Base-by-base conservation (phyloP, 2,888 invertebrate genomes). In the Synanthedon vespiformis region DNA sequence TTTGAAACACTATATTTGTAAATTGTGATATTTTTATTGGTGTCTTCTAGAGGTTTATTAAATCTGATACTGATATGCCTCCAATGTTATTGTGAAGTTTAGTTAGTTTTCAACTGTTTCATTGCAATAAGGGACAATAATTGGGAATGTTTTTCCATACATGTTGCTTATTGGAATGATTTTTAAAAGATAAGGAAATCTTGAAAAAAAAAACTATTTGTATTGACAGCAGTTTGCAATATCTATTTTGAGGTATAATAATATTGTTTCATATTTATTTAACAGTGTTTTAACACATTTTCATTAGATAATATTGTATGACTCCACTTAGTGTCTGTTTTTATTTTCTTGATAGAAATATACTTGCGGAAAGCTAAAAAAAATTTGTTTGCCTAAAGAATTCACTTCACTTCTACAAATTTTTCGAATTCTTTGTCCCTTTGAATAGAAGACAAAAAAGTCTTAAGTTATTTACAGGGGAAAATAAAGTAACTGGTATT, bases 161-260 rank as follows among this genome's bases (percentile, higher is more conserved):
- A 53, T 58, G 55, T 55, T 51, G 51, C 53, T 65, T 67, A 66
- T 68, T 76, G 72, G 72, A 74, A 70, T 74, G 67, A 62, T 72
- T 70, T 68, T 70, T 65, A 62, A 62, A 61, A 66, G 67, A 62
- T 77, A 76, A 72, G 74, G 70, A 78, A 70, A 76, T 72, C 77
- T 72, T 76, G 66, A 72, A 71, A 67, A 69, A 65, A 63, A 61
- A 68, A 16, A 48, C 48, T 62, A 67, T 70, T 69, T 74, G 67
- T 78, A 80, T 81, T 82, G 76, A 84, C 74, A 80, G 77, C 76
- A 80, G 70, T 81, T 82, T 82, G 75, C 79, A 82, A 79, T 77
- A 74, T 73, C 63, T 81, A 77, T 79, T 79, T 78, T 78, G 6
- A 16, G 48, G 22, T 22, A 14, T 48, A 68, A 56, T 60, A 63